A percentile compares a stretch with the other conserved stretches of the same genome.
Evolutionary conservation across 2,888 invertebrate genomes (phyloP).

Genomic region (Patella ulyssiponensis): DNA sequence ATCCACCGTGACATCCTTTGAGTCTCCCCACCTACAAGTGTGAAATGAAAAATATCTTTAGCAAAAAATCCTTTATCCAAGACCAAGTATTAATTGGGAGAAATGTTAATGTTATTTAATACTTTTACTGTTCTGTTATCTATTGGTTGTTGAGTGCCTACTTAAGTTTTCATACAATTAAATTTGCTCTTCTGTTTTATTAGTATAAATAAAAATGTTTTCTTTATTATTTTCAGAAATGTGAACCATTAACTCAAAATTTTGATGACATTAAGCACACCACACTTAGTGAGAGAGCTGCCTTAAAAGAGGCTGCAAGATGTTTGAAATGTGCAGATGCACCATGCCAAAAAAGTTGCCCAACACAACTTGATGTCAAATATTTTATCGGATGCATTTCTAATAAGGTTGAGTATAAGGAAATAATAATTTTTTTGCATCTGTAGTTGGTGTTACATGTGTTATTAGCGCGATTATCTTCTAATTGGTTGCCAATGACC

Average conservation of each 20-base stretch:
- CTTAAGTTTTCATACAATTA: too few relatives aligned
- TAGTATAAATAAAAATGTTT: not conserved
- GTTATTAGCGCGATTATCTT: too few relatives aligned
- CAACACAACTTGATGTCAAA: constrained; percentile 97
- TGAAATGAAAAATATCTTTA: too few relatives aligned
- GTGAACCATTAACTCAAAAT: constrained; percentile 82
- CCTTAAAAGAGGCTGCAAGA: constrained; percentile 86
- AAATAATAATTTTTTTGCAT: not conserved
- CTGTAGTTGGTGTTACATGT: too few relatives aligned
- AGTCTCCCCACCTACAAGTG: too few relatives aligned
- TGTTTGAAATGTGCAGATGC: constrained; percentile 80
- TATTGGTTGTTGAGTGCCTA: too few relatives aligned
- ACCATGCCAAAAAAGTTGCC: constrained; percentile 98
- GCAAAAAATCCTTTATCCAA: too few relatives aligned
- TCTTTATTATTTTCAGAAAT: constrained; percentile 74
- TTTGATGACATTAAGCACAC: constrained; percentile 98
- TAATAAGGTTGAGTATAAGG: constrained; percentile 80
- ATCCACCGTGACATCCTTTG: too few relatives aligned
- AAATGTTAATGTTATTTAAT: too few relatives aligned
- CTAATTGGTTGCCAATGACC: too few relatives aligned
- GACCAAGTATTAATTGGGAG: too few relatives aligned
- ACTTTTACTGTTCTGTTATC: too few relatives aligned
- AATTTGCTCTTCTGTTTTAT: not conserved
- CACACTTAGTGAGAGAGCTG: constrained; percentile 94
- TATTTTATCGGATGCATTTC: constrained; percentile 96